Percentiles rank a stretch among this genome's conserved stretches.
Conservation (phyloP, 2,888 invertebrate genomes). For the Neoascia interrupta region DNA sequence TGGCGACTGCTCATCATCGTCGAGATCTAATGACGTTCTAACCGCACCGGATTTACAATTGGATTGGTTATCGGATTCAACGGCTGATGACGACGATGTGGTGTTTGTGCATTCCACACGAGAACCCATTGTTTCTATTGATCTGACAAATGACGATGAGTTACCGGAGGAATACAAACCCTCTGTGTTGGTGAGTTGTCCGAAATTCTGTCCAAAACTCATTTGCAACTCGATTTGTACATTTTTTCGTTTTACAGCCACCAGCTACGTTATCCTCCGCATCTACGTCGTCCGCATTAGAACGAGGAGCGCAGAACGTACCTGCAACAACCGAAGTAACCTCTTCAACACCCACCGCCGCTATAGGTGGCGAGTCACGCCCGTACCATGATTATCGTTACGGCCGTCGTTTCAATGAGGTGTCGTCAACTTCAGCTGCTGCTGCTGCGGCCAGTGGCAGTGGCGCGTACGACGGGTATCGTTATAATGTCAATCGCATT, state of each 20-base stretch:
- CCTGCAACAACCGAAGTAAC: conserved; percentile 43
- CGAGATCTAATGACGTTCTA: conserved; percentile 72
- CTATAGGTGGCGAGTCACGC: conserved; percentile 72
- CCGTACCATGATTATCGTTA: conserved; percentile 53
- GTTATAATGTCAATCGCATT: conserved; percentile 51
- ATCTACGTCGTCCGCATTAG: not conserved
- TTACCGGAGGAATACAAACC: conserved; percentile 48
- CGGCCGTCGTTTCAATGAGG: conserved; percentile 40
- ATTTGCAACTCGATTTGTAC: too few relatives aligned
- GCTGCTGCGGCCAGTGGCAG: conserved; percentile 32
- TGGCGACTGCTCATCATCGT: conserved; percentile 37
- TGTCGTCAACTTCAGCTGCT: conserved; percentile 33
- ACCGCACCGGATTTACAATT: conserved; percentile 86
- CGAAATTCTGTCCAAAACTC: too few relatives aligned
- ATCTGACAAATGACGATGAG: conserved; percentile 83
- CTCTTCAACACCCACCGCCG: conserved; percentile 33
- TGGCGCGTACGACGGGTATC: conserved; percentile 40
- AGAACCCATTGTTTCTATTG: conserved; percentile 81
- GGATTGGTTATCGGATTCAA: conserved; percentile 86
- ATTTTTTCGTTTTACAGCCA: conserved; percentile 5
- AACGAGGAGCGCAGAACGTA: conserved; percentile 25
- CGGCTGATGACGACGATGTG: conserved; percentile 83
- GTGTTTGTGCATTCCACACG: conserved; percentile 79
- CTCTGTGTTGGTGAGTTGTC: conserved; percentile 37
- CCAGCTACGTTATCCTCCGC: not conserved